These are phyloP conservation scores for Watsonalla binaria DNA, from an alignment of 2,888 invertebrate species.

Conservation along the genomic window DNA sequence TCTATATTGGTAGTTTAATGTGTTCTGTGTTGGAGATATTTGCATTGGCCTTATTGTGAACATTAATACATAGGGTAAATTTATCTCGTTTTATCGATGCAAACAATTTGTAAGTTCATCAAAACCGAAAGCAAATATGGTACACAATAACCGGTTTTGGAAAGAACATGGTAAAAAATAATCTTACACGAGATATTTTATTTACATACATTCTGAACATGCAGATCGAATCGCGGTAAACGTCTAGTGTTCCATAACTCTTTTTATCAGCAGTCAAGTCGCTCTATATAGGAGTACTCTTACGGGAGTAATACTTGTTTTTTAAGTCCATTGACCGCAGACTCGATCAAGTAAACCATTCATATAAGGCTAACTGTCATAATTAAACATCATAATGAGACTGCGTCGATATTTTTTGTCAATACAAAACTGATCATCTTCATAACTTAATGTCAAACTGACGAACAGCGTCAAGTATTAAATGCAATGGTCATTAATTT, in stretches of 20 bases:
- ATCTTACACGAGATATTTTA: too few species aligned
- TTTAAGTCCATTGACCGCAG: constrained; percentile 43
- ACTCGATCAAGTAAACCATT: constrained; percentile 57
- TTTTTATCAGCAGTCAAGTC: constrained; percentile 55
- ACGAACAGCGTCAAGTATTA: constrained; percentile 38
- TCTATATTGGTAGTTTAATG: too few species aligned
- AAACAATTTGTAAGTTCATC: too few species aligned
- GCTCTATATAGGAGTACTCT: constrained; percentile 53
- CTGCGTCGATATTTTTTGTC: constrained; percentile 55
- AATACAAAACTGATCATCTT: constrained; percentile 49
- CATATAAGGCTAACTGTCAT: constrained; percentile 75
- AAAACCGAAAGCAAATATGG: too few species aligned
- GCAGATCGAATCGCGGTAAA: too few species aligned
- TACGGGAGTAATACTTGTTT: constrained; percentile 50
- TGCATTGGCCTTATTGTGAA: too few species aligned
- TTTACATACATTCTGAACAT: too few species aligned
- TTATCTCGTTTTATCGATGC: too few species aligned
- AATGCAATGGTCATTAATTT: constrained; percentile 32
- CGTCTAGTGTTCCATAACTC: constrained; percentile 45
- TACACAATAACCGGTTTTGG: too few species aligned
- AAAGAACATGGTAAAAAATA: too few species aligned
- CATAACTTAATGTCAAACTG: constrained; percentile 67
- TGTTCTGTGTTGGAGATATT: too few species aligned
- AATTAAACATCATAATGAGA: constrained; percentile 74
- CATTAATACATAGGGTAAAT: too few species aligned